Evolutionary conservation across 2,797 vertebrate genomes (phyloP).

Genomic region (Dendrocincla tyrannina): DNA sequence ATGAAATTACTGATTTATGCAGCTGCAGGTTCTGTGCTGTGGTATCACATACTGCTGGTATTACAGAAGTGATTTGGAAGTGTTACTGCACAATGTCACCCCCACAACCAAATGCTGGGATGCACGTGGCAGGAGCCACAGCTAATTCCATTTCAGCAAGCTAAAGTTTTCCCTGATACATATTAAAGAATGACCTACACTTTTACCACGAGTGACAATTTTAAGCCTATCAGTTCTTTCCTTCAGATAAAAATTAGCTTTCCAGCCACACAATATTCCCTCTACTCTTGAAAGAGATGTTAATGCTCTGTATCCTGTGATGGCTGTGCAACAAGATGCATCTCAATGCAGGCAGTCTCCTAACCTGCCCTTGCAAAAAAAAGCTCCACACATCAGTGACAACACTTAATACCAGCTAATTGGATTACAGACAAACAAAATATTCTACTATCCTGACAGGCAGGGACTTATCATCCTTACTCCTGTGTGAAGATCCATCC

Average conservation of each 20-base stretch:
- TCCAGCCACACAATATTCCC: neutral
- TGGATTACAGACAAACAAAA: neutral
- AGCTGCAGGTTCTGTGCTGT: neutral
- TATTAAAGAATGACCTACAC: neutral
- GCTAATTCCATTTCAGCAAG: neutral
- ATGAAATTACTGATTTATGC: neutral
- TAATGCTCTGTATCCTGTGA: rapidly evolving
- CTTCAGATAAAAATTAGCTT: neutral
- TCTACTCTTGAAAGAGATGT: neutral
- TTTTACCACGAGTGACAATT: neutral
- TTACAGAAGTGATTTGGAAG: neutral
- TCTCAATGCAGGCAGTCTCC: neutral
- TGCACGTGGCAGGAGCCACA: rapidly evolving
- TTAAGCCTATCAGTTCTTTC: neutral
- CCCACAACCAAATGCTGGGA: neutral
- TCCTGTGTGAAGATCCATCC: neutral
- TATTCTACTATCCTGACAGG: neutral
- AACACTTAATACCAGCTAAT: neutral
- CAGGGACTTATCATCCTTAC: neutral
- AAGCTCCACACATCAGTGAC: neutral
- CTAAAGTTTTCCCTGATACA: neutral
- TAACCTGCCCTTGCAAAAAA: neutral
- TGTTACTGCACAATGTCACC: rapidly evolving
- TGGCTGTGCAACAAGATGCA: neutral
- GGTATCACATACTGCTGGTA: neutral